Evolutionary conservation across 2,113 vertebrate genomes (phyloP).

Genomic region (Dipodomys stephensi): DNA sequence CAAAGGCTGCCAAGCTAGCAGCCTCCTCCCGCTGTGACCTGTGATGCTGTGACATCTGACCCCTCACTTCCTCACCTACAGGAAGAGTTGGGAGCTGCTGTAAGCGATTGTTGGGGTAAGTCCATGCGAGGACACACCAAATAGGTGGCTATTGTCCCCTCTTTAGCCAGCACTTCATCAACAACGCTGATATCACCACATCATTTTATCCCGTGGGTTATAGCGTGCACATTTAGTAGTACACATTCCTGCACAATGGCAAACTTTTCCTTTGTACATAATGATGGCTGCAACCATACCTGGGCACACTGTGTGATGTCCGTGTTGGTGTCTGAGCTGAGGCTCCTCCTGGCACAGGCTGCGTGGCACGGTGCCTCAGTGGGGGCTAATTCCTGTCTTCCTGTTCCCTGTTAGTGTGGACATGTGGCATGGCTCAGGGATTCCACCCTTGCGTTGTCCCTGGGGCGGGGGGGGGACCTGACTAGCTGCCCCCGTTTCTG

Average conservation of each 20-base stretch:
- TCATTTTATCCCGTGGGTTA: too few relatives aligned
- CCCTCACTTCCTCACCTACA: too few relatives aligned
- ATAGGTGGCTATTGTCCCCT: rapidly evolving
- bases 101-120: not conserved
- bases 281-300: not conserved
- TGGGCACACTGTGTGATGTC: not conserved
- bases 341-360: not conserved
- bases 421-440: rapidly evolving
- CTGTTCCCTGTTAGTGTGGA: not conserved
- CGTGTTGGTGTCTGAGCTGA: not conserved
- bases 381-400: not conserved
- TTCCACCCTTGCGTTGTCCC: not conserved
- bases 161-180: not conserved
- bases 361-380: too few relatives aligned
- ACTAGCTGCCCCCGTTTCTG: not conserved
- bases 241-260: not conserved
- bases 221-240: rapidly evolving
- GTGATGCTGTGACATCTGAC: not conserved
- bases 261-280: not conserved
- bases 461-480: too few relatives aligned
- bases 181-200: rapidly evolving
- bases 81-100: rapidly evolving
- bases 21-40: too few relatives aligned
- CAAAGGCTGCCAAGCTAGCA: not conserved
- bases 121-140: rapidly evolving